Conservation (phyloP, 2,888 invertebrate genomes). For the Mamestra brassicae region DNA sequence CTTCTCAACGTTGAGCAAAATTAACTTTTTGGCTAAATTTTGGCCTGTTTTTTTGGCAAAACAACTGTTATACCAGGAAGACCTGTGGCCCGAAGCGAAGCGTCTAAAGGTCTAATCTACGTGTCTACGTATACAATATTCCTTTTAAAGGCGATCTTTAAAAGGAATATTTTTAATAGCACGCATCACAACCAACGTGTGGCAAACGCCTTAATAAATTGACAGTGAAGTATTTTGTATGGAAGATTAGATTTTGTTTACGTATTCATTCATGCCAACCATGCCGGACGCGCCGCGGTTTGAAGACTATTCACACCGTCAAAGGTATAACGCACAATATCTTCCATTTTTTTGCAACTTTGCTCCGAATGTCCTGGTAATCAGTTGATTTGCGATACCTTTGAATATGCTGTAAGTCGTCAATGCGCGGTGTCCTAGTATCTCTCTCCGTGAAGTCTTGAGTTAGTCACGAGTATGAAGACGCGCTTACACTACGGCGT, state of each 20-base stretch:
- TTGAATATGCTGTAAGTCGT: constrained; percentile 21
- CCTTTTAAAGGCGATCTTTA: constrained; percentile 75
- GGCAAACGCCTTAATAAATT: constrained; percentile 87
- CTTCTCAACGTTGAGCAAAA: constrained; percentile 63
- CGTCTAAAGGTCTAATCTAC: constrained; percentile 88
- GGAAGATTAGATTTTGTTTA: constrained; percentile 83
- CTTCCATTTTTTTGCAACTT: background rate
- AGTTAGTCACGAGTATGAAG: constrained; percentile 75
- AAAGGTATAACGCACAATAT: constrained; percentile 2
- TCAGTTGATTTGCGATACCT: constrained; percentile 5
- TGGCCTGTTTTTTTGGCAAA: constrained; percentile 87
- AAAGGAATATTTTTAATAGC: constrained; percentile 79
- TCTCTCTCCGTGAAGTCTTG: constrained; percentile 60
- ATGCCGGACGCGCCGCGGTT: constrained; percentile 70
- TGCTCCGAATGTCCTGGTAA: constrained; percentile 1
- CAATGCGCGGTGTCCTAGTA: constrained; percentile 51
- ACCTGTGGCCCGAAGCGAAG: constrained; percentile 88
- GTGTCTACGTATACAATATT: constrained; percentile 83
- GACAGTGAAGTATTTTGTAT: constrained; percentile 85
- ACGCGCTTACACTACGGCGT: constrained; percentile 66
- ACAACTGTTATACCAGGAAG: constrained; percentile 80
- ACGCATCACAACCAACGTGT: constrained; percentile 90
- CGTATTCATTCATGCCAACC: constrained; percentile 87
- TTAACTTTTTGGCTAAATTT: constrained; percentile 73
- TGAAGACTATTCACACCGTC: constrained; percentile 32